Conservation (phyloP, 2,888 invertebrate species). For the Poecilus cupreus region DNA sequence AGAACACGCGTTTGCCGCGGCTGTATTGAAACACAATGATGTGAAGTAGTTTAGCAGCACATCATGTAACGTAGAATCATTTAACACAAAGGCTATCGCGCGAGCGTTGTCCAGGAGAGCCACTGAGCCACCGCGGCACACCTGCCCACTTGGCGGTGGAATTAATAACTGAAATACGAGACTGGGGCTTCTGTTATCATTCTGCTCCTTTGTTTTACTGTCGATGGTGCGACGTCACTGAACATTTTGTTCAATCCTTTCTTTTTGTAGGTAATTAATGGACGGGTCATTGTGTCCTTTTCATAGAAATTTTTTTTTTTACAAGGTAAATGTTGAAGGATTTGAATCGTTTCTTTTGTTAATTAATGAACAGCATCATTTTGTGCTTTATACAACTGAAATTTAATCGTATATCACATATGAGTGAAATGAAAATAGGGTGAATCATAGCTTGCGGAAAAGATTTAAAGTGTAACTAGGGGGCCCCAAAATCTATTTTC, state of each 20-base stretch:
- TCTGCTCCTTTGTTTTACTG: background rate
- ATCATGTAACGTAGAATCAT: conserved; percentile 20
- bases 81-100: conserved; percentile 21
- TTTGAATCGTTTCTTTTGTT: no score
- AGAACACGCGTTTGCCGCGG: conserved; percentile 26
- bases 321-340: no score
- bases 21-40: conserved; percentile 48
- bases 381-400: no score
- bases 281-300: background rate
- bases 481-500: no score
- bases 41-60: conserved; percentile 11
- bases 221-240: background rate
- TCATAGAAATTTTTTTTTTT: no score
- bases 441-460: no score
- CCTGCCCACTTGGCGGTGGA: background rate
- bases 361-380: no score
- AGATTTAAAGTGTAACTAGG: no score
- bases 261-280: no score
- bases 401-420: no score
- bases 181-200: background rate
- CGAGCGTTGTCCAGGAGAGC: background rate
- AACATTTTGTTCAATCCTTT: no score
- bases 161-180: background rate
- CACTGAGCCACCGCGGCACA: background rate
- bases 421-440: no score